These are phyloP conservation scores for Pyrrhia umbra DNA, from an alignment of 2,888 invertebrate species.

Conservation along the genomic window DNA sequence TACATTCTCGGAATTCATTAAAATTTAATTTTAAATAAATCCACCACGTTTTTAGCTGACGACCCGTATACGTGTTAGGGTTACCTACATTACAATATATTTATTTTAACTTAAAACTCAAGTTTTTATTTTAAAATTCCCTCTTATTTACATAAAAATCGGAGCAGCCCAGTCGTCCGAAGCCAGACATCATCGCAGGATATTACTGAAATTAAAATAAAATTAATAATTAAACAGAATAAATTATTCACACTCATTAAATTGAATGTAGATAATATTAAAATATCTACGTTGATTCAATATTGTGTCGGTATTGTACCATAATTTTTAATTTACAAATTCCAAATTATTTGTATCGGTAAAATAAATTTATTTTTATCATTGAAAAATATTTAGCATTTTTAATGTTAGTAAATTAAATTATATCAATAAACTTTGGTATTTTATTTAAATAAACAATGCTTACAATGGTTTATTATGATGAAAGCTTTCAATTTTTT, in stretches of 20 bases:
- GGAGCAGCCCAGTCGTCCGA: conserved; percentile 68
- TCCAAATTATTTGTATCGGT: no score
- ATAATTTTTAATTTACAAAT: not conserved
- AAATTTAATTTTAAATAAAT: conserved; percentile 1
- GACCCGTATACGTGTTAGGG: conserved; percentile 60
- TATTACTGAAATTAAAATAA: conserved; percentile 76
- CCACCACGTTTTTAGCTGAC: conserved; percentile 30
- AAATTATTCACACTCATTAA: not conserved
- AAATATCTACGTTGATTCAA: not conserved
- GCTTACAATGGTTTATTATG: no score
- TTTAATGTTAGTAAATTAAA: no score
- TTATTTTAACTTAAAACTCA: conserved; percentile 56
- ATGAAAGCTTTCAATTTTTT: no score
- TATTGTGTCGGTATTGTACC: not conserved
- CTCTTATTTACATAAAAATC: conserved; percentile 77
- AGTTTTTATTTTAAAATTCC: conserved; percentile 54
- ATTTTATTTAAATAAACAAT: no score
- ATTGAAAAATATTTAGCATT: no score
- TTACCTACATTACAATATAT: conserved; percentile 51
- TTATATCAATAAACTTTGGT: no score
- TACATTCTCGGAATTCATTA: not conserved
- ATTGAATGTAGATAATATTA: no score
- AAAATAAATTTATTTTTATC: no score
- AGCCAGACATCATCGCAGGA: conserved; percentile 85
- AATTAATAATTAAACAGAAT: conserved; percentile 22